Conservation (phyloP, 2,888 invertebrate genomes). For the Cryptophagus acutangulus region DNA sequence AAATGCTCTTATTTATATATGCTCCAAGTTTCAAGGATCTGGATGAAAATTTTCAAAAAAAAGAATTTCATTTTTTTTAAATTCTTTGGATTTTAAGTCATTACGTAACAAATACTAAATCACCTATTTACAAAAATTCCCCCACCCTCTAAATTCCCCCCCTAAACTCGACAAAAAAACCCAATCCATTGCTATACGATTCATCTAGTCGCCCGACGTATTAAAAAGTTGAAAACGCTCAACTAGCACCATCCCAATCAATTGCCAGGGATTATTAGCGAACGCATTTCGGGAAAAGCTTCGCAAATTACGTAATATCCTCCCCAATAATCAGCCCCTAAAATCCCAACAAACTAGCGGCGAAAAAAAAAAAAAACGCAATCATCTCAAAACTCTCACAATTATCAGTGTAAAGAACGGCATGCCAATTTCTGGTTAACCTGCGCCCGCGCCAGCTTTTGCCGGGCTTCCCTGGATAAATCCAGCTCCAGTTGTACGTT, state of each 20-base stretch:
- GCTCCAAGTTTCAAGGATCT: too few relatives aligned
- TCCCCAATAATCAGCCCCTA: constrained; percentile 22
- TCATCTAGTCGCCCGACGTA: too few relatives aligned
- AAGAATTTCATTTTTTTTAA: too few relatives aligned
- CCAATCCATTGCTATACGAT: too few relatives aligned
- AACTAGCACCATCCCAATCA: constrained; percentile 7
- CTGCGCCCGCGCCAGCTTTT: constrained; percentile 36
- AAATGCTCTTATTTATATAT: too few relatives aligned
- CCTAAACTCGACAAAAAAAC: too few relatives aligned
- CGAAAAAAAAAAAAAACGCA: constrained; percentile 27
- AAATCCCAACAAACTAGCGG: constrained; percentile 10
- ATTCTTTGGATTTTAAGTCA: too few relatives aligned
- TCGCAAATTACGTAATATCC: constrained; percentile 18
- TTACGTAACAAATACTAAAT: too few relatives aligned
- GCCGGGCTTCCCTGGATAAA: constrained; percentile 38
- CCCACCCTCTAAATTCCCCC: too few relatives aligned
- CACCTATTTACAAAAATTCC: too few relatives aligned
- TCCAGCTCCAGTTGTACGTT: constrained; percentile 38
- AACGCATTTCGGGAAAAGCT: constrained; percentile 15
- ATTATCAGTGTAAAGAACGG: constrained; percentile 34
- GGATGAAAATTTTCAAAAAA: too few relatives aligned
- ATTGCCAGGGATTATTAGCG: constrained; percentile 16
- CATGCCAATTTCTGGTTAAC: constrained; percentile 27
- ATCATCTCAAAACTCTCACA: constrained; percentile 34
- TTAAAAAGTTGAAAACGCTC: not conserved